A percentile compares a stretch with the other conserved stretches of the same genome.
Conservation (phyloP, 2,797 vertebrate species). For the Darevskia nairensis region DNA sequence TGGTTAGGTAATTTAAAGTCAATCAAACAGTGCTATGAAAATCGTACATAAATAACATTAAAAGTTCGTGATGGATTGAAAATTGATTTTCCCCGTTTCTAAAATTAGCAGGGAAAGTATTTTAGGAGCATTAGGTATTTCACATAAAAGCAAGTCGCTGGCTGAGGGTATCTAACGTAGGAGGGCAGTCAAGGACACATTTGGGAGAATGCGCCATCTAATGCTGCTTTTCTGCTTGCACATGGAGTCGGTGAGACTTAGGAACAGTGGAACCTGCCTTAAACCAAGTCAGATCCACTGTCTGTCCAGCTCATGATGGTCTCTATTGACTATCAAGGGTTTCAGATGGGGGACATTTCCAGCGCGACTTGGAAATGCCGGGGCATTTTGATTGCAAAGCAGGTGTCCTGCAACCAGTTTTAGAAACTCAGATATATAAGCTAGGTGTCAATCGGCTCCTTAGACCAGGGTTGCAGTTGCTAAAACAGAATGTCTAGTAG, state of each 20-base stretch:
- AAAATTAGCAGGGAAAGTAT: neutral
- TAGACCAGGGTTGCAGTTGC: no score
- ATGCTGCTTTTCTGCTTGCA: neutral
- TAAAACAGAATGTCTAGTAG: no score
- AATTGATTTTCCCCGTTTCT: neutral
- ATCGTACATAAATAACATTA: constrained; percentile 13
- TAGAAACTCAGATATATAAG: no score
- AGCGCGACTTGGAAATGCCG: no score
- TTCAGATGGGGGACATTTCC: no score
- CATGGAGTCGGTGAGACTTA: neutral
- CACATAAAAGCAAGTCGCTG: neutral
- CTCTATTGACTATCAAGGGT: no score
- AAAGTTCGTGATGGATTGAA: neutral
- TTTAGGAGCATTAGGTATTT: neutral
- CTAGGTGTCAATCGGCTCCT: no score
- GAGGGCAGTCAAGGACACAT: neutral
- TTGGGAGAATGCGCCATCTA: neutral
- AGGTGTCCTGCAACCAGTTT: no score
- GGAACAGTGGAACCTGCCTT: no score
- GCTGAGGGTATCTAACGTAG: neutral
- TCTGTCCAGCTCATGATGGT: no score
- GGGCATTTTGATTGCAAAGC: no score
- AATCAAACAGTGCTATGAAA: neutral
- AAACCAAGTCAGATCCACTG: neutral
- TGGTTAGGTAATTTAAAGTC: constrained; percentile 1